Evolutionary conservation across 2,888 invertebrate species (phyloP).

Genomic region (Allolobophora icterica): DNA sequence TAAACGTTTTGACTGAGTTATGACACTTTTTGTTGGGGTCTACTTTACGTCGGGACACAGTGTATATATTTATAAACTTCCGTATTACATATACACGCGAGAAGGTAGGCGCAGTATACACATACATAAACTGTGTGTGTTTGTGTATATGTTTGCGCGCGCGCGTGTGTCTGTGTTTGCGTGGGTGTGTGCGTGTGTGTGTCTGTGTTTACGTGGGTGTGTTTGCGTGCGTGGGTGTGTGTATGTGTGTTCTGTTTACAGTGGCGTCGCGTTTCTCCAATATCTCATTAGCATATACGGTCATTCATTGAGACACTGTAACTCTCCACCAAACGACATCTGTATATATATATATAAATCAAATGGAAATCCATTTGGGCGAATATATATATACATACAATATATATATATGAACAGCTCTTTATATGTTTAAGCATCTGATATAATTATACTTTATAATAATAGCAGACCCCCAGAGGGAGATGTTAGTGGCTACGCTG

Average conservation of each 20-base stretch:
- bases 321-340: background rate
- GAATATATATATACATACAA: background rate
- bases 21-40: no score
- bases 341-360: background rate
- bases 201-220: no score
- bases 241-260: background rate
- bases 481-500: background rate
- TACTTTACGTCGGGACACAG: no score
- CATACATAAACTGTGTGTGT: no score
- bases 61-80: no score
- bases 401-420: background rate
- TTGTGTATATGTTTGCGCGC: no score
- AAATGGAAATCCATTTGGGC: background rate
- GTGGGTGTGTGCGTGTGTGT: no score
- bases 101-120: no score
- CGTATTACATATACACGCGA: no score
- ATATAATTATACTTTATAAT: background rate
- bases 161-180: no score
- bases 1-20: no score
- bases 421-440: background rate
- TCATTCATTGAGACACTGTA: background rate
- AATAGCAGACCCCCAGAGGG: background rate
- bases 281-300: background rate
- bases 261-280: background rate
- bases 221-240: background rate